A percentile compares a stretch with the other conserved stretches of the same genome.
phyloP scores from a whole-genome alignment of 2,888 invertebrate species.

The Lepidochrysops patricia region DNA sequence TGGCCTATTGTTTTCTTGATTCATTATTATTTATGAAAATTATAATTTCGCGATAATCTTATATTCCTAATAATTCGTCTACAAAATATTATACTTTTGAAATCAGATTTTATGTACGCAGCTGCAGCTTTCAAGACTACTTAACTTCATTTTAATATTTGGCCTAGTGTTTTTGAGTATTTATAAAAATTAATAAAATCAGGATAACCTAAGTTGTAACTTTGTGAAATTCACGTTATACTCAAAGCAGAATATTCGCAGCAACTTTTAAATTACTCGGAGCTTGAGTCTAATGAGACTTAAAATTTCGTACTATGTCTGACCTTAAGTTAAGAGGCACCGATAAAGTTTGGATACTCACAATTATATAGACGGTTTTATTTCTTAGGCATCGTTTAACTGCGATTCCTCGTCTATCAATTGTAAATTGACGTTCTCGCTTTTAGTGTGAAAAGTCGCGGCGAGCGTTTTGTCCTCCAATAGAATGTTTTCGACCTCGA shows the following conservation, averaged over 20 bases:
- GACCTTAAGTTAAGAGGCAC: neutral
- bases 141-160: neutral
- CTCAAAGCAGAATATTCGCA: neutral
- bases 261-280: neutral
- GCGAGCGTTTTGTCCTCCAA: conserved; percentile 61
- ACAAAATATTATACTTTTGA: no score
- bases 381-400: conserved; percentile 44
- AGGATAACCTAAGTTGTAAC: neutral
- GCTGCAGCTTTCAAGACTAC: no score
- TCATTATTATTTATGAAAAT: no score
- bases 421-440: conserved; percentile 55
- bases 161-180: neutral
- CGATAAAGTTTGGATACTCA: conserved; percentile 34
- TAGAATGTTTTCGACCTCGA: conserved; percentile 74
- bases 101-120: no score
- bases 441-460: conserved; percentile 49
- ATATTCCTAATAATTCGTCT: no score
- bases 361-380: conserved; percentile 41
- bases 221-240: neutral
- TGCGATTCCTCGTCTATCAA: conserved; percentile 62
- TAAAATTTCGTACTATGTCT: neutral
- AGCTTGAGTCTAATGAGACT: neutral
- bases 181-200: neutral
- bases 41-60: no score
- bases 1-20: no score